These are phyloP conservation scores for Resseliella maxima DNA, from an alignment of 2,888 invertebrate genomes.

Conservation along the genomic window DNA sequence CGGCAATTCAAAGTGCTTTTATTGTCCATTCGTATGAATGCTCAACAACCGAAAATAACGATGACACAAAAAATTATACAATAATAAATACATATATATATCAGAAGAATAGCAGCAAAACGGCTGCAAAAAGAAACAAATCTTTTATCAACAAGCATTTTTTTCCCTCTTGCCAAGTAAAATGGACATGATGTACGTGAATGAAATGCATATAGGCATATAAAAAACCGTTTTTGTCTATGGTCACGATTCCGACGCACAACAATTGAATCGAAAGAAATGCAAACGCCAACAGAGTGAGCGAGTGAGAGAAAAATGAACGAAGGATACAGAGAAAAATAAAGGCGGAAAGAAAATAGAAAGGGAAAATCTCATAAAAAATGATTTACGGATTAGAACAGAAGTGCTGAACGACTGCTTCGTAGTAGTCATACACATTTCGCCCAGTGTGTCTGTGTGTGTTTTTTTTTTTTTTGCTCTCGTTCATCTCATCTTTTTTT, in stretches of 20 bases:
- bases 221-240: slow-evolving; percentile 37
- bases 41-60: slow-evolving; percentile 52
- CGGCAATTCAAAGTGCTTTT: neutral
- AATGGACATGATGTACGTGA: slow-evolving; percentile 37
- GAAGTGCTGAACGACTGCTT: slow-evolving; percentile 33
- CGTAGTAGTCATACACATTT: neutral
- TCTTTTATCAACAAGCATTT: slow-evolving; percentile 1
- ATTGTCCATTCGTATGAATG: slow-evolving; percentile 35
- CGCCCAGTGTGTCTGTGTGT: neutral
- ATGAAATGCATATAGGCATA: neutral
- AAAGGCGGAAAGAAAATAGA: too few relatives aligned
- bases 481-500: neutral
- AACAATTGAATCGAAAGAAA: neutral
- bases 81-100: too few relatives aligned
- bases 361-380: slow-evolving; percentile 54
- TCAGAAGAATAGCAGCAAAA: neutral
- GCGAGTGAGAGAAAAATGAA: neutral
- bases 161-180: neutral
- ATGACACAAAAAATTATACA: slow-evolving; percentile 32
- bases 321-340: too few relatives aligned
- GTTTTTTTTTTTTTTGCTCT: neutral
- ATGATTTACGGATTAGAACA: slow-evolving; percentile 54
- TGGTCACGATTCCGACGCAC: slow-evolving; percentile 35
- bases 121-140: slow-evolving; percentile 14
- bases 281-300: neutral